A percentile compares a stretch with the other conserved stretches of the same genome.
phyloP scores from a whole-genome alignment of 2,888 invertebrate species.

The Augiades crinisus region DNA sequence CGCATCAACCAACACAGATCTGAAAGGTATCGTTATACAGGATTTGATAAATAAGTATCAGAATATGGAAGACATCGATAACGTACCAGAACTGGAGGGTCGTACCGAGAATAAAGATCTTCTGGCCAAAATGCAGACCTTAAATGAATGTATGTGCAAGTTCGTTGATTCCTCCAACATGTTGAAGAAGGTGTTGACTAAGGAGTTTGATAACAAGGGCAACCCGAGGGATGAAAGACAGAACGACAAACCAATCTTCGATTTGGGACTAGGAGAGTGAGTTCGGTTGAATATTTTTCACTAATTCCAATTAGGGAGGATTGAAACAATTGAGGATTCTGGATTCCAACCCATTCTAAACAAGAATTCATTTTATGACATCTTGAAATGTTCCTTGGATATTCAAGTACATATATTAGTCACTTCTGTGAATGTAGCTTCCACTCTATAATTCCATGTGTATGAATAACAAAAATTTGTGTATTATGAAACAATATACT shows the following conservation, averaged over 20 bases:
- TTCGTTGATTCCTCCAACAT: slow-evolving; percentile 65
- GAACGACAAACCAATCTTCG: slow-evolving; percentile 47
- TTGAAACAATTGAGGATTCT: no score
- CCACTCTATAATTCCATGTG: no score
- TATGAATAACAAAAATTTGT: no score
- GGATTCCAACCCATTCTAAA: no score
- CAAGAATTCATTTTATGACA: no score
- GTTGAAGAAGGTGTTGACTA: slow-evolving; percentile 58
- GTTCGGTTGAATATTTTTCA: no score
- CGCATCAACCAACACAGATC: slow-evolving; percentile 55
- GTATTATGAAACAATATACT: no score
- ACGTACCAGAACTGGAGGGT: slow-evolving; percentile 40
- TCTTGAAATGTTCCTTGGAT: no score
- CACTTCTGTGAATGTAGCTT: no score
- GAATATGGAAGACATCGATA: slow-evolving; percentile 50
- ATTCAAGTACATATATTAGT: no score
- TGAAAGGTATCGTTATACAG: slow-evolving; percentile 49
- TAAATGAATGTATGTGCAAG: slow-evolving; percentile 68
- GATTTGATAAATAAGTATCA: slow-evolving; percentile 49
- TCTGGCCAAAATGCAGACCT: slow-evolving; percentile 57
- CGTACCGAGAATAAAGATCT: slow-evolving; percentile 41
- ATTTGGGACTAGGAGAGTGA: slow-evolving; percentile 61
- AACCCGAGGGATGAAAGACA: slow-evolving; percentile 40
- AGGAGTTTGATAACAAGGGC: slow-evolving; percentile 52
- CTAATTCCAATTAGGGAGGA: no score